Percentiles rank a stretch among this genome's conserved stretches.
These are phyloP conservation scores for Danio rerio DNA, from an alignment of 2,113 vertebrate genomes.

Conservation along the genomic window DNA sequence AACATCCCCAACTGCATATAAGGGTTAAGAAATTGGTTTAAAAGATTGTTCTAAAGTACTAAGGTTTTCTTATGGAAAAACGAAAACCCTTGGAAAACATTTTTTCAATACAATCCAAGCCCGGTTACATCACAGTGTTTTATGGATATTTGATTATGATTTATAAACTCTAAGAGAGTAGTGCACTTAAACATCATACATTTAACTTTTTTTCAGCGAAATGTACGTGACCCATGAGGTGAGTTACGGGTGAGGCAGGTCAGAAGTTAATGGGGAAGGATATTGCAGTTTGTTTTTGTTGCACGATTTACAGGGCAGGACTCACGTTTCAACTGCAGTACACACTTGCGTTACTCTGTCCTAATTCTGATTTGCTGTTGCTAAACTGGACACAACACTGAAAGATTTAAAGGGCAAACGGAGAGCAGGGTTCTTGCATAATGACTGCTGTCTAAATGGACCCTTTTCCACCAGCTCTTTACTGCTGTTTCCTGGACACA, in stretches of 20 bases:
- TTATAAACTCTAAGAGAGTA: too few species aligned
- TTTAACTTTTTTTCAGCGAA: too few species aligned
- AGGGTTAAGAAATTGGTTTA: too few species aligned
- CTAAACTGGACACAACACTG: constrained; percentile 15
- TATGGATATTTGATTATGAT: too few species aligned
- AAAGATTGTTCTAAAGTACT: too few species aligned
- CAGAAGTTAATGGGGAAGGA: constrained; percentile 1
- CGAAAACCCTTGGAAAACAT: too few species aligned
- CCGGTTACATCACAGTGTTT: too few species aligned
- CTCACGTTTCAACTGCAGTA: background rate
- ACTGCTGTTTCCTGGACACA: background rate
- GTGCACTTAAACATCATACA: too few species aligned
- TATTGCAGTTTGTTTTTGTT: background rate
- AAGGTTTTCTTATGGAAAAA: too few species aligned
- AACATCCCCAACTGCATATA: too few species aligned
- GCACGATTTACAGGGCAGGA: background rate
- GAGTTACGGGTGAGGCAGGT: background rate
- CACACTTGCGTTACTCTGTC: background rate
- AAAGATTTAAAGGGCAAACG: constrained; percentile 22
- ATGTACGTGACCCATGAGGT: background rate
- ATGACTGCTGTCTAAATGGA: background rate
- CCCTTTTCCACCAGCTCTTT: constrained; percentile 18
- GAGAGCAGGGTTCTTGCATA: constrained; percentile 14
- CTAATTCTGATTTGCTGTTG: background rate
- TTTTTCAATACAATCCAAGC: too few species aligned